phyloP scores from a whole-genome alignment of 2,797 vertebrate species.

The Eidolon dupreanum region DNA sequence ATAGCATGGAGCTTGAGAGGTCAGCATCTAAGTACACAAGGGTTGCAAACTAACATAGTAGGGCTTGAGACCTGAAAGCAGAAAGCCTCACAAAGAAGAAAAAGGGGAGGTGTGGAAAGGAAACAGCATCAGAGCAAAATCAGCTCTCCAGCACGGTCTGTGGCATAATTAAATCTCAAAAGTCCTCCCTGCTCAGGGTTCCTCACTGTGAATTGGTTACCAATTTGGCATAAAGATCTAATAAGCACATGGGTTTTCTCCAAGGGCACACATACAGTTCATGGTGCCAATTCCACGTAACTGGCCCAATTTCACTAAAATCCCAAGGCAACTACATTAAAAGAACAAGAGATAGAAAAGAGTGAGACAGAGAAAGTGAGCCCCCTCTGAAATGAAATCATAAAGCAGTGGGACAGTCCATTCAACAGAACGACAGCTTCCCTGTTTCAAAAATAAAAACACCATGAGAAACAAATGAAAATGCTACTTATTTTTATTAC shows the following conservation, averaged over 20 bases:
- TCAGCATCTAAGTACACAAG: neutral
- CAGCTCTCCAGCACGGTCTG: constrained; percentile 67
- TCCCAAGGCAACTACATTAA: constrained; percentile 79
- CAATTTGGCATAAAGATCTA: constrained; percentile 84
- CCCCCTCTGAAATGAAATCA: constrained; percentile 63
- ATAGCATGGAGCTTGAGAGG: neutral
- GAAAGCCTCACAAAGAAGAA: neutral
- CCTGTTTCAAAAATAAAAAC: constrained; percentile 75
- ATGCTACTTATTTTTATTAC: constrained; percentile 77
- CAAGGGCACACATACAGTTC: constrained; percentile 78
- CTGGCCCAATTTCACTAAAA: constrained; percentile 79
- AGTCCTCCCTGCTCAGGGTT: constrained; percentile 69
- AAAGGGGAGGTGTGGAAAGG: neutral
- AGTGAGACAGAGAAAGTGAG: neutral
- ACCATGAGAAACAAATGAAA: constrained; percentile 82
- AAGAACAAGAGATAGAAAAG: neutral
- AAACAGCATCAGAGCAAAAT: constrained; percentile 67
- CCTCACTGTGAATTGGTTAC: constrained; percentile 77
- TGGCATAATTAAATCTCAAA: constrained; percentile 79
- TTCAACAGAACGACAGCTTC: constrained; percentile 71
- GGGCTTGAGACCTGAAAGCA: neutral
- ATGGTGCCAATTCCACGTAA: constrained; percentile 79
- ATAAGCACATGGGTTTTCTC: constrained; percentile 85
- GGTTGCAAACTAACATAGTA: neutral
- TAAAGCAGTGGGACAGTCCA: constrained; percentile 82